phyloP scores from a whole-genome alignment of 2,888 invertebrate species.

The Opisthograptis luteolata region DNA sequence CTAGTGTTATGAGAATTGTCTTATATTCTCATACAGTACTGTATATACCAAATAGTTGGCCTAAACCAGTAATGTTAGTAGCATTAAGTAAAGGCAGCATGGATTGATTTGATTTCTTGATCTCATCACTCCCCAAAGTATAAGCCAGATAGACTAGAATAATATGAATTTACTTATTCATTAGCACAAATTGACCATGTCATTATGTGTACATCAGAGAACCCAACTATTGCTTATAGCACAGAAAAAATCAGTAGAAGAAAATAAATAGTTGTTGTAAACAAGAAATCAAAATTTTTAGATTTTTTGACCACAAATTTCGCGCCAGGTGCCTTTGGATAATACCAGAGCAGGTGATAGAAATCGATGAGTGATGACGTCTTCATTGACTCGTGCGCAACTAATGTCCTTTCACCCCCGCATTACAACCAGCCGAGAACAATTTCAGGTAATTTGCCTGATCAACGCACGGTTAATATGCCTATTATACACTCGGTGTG shows the following conservation, averaged over 20 bases:
- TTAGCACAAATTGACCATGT: too few relatives aligned
- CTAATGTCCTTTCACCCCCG: constrained; percentile 63
- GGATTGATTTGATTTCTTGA: too few relatives aligned
- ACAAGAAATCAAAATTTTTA: constrained; percentile 34
- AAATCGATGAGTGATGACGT: constrained; percentile 52
- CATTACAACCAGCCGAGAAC: constrained; percentile 51
- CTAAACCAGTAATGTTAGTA: too few relatives aligned
- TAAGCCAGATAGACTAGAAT: too few relatives aligned
- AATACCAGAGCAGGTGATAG: constrained; percentile 63
- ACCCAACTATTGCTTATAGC: too few relatives aligned
- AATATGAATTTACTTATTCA: too few relatives aligned
- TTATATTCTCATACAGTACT: not conserved
- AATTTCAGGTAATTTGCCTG: constrained; percentile 51
- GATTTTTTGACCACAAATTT: constrained; percentile 51
- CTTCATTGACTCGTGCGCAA: constrained; percentile 74
- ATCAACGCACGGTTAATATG: constrained; percentile 29
- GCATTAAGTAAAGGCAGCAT: too few relatives aligned
- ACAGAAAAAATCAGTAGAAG: not conserved
- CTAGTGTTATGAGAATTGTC: constrained; percentile 42
- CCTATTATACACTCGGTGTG: constrained; percentile 56
- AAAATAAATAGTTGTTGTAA: not conserved
- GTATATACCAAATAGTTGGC: not conserved
- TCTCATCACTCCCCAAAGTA: too few relatives aligned
- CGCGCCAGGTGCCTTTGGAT: constrained; percentile 58
- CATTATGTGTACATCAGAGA: too few relatives aligned